Evolutionary conservation across 2,797 vertebrate species (phyloP).

Genomic region (Anguilla anguilla): DNA sequence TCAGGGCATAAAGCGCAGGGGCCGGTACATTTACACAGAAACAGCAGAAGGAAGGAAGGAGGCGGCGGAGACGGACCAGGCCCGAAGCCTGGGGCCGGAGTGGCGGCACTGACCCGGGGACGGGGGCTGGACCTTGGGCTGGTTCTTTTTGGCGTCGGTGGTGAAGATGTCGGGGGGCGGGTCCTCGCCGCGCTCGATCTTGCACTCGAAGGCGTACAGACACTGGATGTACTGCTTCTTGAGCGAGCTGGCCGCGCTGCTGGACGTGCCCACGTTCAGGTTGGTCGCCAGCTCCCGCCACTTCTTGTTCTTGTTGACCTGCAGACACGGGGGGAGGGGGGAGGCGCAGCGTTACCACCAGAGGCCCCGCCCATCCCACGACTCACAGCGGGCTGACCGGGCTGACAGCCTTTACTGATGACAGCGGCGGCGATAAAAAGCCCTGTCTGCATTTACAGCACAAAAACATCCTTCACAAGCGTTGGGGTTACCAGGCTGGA

Average conservation of each 20-base stretch:
- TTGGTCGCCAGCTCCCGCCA: conserved; percentile 97
- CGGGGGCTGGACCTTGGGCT: conserved; percentile 94
- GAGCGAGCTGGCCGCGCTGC: conserved; percentile 95
- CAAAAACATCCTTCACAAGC: background rate
- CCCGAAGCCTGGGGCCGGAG: background rate
- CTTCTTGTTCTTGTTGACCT: conserved; percentile 99
- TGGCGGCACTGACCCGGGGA: conserved; percentile 86
- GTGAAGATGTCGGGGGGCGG: conserved; percentile 95
- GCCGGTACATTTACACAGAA: background rate
- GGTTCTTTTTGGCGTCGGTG: conserved; percentile 93
- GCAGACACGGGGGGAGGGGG: conserved; percentile 46
- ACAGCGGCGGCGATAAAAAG: background rate
- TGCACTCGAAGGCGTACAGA: conserved; percentile 98
- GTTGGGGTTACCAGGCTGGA: background rate
- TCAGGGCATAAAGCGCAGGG: background rate
- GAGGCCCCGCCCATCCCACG: background rate
- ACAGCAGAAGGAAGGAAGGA: background rate
- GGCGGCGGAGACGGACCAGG: background rate
- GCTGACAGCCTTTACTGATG: background rate
- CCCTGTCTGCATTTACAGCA: background rate
- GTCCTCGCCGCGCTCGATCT: conserved; percentile 96
- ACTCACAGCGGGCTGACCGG: background rate
- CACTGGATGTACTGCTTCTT: conserved; percentile 99
- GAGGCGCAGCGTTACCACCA: background rate
- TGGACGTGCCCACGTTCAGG: conserved; percentile 97